A percentile compares a stretch with the other conserved stretches of the same genome.
These are phyloP conservation scores for Nudaria mundana DNA, from an alignment of 2,888 invertebrate genomes.

Conservation along the genomic window DNA sequence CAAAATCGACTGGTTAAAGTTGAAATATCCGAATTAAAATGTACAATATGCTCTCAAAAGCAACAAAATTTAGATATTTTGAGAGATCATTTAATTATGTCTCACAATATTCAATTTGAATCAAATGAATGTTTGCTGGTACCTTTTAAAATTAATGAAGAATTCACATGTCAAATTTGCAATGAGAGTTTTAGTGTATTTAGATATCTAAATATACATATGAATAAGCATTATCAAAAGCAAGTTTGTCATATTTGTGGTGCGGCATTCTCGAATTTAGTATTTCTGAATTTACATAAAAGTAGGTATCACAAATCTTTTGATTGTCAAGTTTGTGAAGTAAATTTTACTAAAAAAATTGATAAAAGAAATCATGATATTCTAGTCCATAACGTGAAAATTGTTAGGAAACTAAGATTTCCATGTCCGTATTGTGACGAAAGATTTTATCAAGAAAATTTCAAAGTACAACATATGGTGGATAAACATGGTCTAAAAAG, in stretches of 20 bases:
- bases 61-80: constrained; percentile 38
- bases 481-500: constrained; percentile 49
- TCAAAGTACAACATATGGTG: constrained; percentile 46
- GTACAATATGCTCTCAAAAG: constrained; percentile 48
- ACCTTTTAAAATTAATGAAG: constrained; percentile 55
- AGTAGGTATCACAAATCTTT: constrained; percentile 48
- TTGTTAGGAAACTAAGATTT: constrained; percentile 48
- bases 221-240: constrained; percentile 67
- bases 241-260: constrained; percentile 69
- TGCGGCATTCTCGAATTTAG: constrained; percentile 59
- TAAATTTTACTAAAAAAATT: constrained; percentile 37
- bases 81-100: constrained; percentile 41
- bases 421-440: constrained; percentile 55
- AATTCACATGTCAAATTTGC: constrained; percentile 60
- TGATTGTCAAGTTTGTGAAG: constrained; percentile 46
- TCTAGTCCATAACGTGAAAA: constrained; percentile 25
- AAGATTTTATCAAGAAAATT: constrained; percentile 56
- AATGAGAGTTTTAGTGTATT: constrained; percentile 49
- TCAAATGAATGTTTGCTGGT: constrained; percentile 52
- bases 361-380: constrained; percentile 37
- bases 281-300: constrained; percentile 61
- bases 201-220: constrained; percentile 60
- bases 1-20: constrained; percentile 65
- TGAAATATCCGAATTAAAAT: constrained; percentile 54
- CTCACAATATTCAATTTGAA: constrained; percentile 44